Percentiles rank a stretch among this genome's conserved stretches.
phyloP scores from a whole-genome alignment of 2,888 invertebrate genomes.

The Laspeyria flexula region DNA sequence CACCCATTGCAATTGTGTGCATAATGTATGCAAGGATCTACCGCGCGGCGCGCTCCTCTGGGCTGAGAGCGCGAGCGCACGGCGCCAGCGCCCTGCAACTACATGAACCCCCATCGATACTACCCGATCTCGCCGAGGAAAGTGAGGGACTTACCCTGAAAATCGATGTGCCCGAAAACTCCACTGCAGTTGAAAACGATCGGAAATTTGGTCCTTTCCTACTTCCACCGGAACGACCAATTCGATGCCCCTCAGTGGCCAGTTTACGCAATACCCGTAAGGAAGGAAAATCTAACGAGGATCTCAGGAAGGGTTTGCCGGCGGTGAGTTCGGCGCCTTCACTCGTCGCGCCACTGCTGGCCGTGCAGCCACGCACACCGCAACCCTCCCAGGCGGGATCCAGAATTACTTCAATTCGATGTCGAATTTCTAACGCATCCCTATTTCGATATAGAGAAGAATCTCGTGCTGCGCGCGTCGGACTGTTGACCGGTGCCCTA shows the following conservation, averaged over 20 bases:
- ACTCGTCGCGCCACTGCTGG: slow-evolving; percentile 71
- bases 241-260: slow-evolving; percentile 78
- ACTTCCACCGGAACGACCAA: slow-evolving; percentile 74
- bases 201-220: slow-evolving; percentile 79
- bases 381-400: slow-evolving; percentile 81
- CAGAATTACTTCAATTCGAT: slow-evolving; percentile 90
- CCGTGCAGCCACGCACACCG: slow-evolving; percentile 70
- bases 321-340: slow-evolving; percentile 84
- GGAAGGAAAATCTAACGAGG: slow-evolving; percentile 75
- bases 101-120: slow-evolving; percentile 73
- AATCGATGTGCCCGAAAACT: slow-evolving; percentile 71
- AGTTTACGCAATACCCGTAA: slow-evolving; percentile 74
- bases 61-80: slow-evolving; percentile 75
- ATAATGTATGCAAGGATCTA: slow-evolving; percentile 92
- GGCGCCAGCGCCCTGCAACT: slow-evolving; percentile 83
- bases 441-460: slow-evolving; percentile 95
- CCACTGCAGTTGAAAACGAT: slow-evolving; percentile 55
- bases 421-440: slow-evolving; percentile 93
- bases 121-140: slow-evolving; percentile 76
- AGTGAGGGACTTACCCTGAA: slow-evolving; percentile 77
- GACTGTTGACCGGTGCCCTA: slow-evolving; percentile 87
- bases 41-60: slow-evolving; percentile 91
- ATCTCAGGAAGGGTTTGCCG: slow-evolving; percentile 72
- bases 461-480: slow-evolving; percentile 94
- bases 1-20: slow-evolving; percentile 88